Base-by-base conservation (phyloP, 92 coral and sea anemone genomes). In the Porites evermanni region DNA sequence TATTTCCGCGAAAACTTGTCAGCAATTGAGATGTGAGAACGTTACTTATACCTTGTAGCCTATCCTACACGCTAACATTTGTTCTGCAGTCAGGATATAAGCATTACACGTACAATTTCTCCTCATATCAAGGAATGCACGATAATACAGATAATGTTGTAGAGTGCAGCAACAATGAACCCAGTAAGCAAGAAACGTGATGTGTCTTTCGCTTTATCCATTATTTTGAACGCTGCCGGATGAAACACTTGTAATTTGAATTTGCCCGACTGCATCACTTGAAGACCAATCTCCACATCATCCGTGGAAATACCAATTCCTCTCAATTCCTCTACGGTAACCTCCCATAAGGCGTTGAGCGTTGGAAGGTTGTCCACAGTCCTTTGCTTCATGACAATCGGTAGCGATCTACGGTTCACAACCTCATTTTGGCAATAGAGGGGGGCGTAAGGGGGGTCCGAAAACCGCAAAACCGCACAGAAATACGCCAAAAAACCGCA, bases 181-280 rank as follows among this genome's bases (percentile, higher is more conserved):
- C 53, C 23, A 26, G 64, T 63, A 21, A 79, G 74, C 64, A 79
- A 3, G 20, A 66, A 17, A 8, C 74, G 84, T 12, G 84, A 79
- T 2, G 74, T 66, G 17, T n/a, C 14, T 67, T 79, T 66, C 12
- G 84, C 84, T 21, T 67, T 53, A 79, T 79, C 84, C 74, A 79
- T 79, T 32, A 79, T 64, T 47, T 50, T 23, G 7, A 79, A 79
- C 7, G 84, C 84, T 9, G 63, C 84, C 1, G 84, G 84, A 12
- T 79, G 84, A 21, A 79, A 79, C 7, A 79, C 84, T 47, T 79
- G 84, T 47, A 79, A 67, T 67, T 53, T 79, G 61, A 66, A 23
- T 67, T 20, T 79, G 20, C 61, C 84, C 26, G 47, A 38, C 47
- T 52, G 29, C 44, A 44, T 19, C 18, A 56, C 8, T 6, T 9